Evolutionary conservation across 2,797 vertebrate genomes (phyloP), one percentile per base, ranked within the genome.

Genomic region (Eremophila alpestris): DNA sequence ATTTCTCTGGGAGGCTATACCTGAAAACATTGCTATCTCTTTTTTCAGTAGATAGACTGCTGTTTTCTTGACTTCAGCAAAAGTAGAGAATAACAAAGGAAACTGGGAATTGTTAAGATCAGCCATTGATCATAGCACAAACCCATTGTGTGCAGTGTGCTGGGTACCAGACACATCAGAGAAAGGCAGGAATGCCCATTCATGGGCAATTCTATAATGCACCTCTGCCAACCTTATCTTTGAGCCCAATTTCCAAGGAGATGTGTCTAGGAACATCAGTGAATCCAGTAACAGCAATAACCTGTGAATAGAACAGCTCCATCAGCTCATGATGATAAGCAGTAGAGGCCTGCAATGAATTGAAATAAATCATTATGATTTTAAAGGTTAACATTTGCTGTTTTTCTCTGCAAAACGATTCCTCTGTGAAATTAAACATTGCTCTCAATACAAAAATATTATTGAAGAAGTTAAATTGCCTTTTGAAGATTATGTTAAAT

Each of bases 371-470:
- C 89, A 79, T 62, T 56, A 63, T 24, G 30, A 27, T 87, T 95
- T 90, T 90, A 97, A 96, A 95, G 91, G 94, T 94, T 95, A 94
- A 73, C 27, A 23, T 88, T 95, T 70, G 69, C 79, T 65, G 52
- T 88, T 58, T 71, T 63, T 70, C 48, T 86, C n/a, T 49, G 58
- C 55, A 90, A 76, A 84, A 78, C 24, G 5, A 86, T 78, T 94
- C 40, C 55, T 91, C 48, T 79, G 62, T 91, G 85, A 96, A 92
- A 69, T 38, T 79, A 73, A 95, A 59, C 34, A 32, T 40, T 79
- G 65, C 27, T 95, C 63, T 32, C 26, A 74, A 73, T 27, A 67
- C 32, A 81, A 83, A 93, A 96, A 92, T 79, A 79, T 91, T 90
- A 92, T 52, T 88, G 70, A 74, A 87, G 51, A 92, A 90, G 70